Evolutionary conservation across 2,113 vertebrate species (phyloP), one percentile per base, ranked within the genome.

Genomic region (Poeciliopsis retropinna): DNA sequence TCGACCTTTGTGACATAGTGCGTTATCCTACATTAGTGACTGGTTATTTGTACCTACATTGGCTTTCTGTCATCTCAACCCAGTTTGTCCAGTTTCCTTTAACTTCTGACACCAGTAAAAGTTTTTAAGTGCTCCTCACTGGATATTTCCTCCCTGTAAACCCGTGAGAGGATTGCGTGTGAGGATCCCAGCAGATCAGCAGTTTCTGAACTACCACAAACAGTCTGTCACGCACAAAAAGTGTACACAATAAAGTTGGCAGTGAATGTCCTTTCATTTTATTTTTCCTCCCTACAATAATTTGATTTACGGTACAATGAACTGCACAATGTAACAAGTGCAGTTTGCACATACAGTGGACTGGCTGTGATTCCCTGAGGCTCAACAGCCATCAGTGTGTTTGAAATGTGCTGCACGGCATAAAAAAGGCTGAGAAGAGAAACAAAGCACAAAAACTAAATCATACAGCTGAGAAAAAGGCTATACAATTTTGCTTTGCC

Each of bases 391-490:
- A 81, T 85, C 82, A 69, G 30, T n/a, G 76, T 76, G 77, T 83
- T 83, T 81, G 75, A 85, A 91, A 90, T 84, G 73, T 82, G 82
- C 86, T 47, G 5, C 28, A 12, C 81, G 78, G 78, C 81, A 81
- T 54, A 72, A 73, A 79, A 76, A 80, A 78, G 44, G 64, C 76
- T 0, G 64, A 66, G 68, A 71, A 69, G 44, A 78, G 66, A 70
- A 80, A 73, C 66, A 79, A 83, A 84, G 85, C 79, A 86, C 85
- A 87, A 89, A 87, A 89, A 60, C 54, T 22, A 76, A 81, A 80
- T 87, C 63, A 83, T 81, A 76, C 80, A 78, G 67, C 3, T 39
- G 80, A 91, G 79, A 85, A 78, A 83, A 88, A 80, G 85, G 79
- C 66, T 71, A 64, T 72, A 83, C 83, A 27, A 69, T 88, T 90